phyloP scores from a whole-genome alignment of 1,140 invertebrate genomes.

The Anoplophora glabripennis region DNA sequence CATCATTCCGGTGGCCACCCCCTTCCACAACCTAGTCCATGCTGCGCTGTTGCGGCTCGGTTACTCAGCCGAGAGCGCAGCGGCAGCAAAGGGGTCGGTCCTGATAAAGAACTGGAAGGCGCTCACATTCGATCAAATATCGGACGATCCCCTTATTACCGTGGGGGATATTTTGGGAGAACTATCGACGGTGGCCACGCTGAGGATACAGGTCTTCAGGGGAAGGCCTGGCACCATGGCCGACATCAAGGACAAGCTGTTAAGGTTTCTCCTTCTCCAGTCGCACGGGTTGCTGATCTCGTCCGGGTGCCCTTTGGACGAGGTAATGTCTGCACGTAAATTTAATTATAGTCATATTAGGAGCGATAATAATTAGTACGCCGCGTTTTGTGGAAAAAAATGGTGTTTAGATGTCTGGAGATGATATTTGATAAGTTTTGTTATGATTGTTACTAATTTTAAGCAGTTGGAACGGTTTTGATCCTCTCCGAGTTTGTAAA shows the following conservation, averaged over 20 bases:
- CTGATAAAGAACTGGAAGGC: conserved; percentile 94
- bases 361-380: no score
- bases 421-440: no score
- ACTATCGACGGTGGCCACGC: conserved; percentile 83
- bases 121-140: conserved; percentile 83
- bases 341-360: no score
- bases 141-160: conserved; percentile 78
- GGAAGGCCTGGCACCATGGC: conserved; percentile 71
- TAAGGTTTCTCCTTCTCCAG: conserved; percentile 82
- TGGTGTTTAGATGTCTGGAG: no score
- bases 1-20: conserved; percentile 85
- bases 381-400: no score
- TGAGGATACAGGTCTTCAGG: conserved; percentile 84
- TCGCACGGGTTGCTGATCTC: conserved; percentile 81
- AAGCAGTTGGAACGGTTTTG: no score
- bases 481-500: no score
- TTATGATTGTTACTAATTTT: no score
- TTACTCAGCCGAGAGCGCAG: conserved; percentile 71
- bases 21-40: conserved; percentile 78
- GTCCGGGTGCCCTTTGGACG: conserved; percentile 88
- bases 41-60: conserved; percentile 75
- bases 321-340: conserved; percentile 58
- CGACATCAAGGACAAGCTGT: conserved; percentile 90
- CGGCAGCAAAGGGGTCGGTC: conserved; percentile 80
- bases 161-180: conserved; percentile 92